Evolutionary conservation across 1,140 invertebrate species (phyloP).

Genomic region (Drosophila watanabei): DNA sequence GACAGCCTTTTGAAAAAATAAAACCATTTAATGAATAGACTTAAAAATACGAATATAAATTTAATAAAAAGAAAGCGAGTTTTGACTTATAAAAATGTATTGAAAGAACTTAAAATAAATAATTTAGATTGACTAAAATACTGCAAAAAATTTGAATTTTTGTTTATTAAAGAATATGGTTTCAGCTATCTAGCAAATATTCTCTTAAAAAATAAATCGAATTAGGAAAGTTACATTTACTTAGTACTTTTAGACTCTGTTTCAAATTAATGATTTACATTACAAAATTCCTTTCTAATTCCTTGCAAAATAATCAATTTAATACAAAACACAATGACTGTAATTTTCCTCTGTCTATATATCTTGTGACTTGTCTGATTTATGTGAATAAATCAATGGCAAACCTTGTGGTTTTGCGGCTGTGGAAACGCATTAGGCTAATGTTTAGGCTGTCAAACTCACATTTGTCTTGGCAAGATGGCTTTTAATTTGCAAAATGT

Average conservation of each 20-base stretch:
- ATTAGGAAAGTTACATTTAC: neutral
- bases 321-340: neutral
- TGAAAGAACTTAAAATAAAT: neutral
- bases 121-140: too few relatives aligned
- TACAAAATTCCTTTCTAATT: neutral
- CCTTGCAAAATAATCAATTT: neutral
- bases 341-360: neutral
- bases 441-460: conserved; percentile 3
- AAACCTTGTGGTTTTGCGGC: conserved; percentile 12
- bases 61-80: neutral
- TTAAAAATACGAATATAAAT: neutral
- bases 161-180: too few relatives aligned
- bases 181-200: neutral
- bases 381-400: conserved; percentile 5
- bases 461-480: conserved; percentile 20
- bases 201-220: too few relatives aligned
- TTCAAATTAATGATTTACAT: neutral
- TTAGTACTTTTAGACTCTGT: neutral
- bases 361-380: neutral
- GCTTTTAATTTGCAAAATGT: conserved; percentile 25
- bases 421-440: conserved; percentile 19
- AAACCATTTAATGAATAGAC: neutral
- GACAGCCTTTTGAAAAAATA: neutral
- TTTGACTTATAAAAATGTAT: neutral
- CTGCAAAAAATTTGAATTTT: too few relatives aligned